Conservation (phyloP, 2,888 invertebrate species). For the Acronicta aceris region DNA sequence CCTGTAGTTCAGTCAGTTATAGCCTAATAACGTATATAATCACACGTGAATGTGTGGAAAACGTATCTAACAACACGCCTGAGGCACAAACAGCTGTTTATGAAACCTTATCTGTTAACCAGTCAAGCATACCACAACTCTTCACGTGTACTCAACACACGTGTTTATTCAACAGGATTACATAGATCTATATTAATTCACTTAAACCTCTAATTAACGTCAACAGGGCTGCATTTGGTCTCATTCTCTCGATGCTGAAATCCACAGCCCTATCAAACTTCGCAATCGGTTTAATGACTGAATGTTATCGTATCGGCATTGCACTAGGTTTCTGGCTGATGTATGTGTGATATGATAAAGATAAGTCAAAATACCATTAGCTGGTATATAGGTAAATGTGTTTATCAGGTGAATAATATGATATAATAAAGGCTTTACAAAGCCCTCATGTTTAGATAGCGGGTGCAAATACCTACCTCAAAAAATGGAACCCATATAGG, state of each 20-base stretch:
- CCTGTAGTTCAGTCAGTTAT: slow-evolving; percentile 28
- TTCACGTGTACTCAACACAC: slow-evolving; percentile 63
- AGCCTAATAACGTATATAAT: slow-evolving; percentile 10
- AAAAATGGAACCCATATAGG: too few species aligned
- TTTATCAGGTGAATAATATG: slow-evolving; percentile 25
- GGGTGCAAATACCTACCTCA: slow-evolving; percentile 6
- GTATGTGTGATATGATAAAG: slow-evolving; percentile 39
- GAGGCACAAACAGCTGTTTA: slow-evolving; percentile 48
- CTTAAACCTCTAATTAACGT: background rate
- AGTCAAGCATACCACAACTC: slow-evolving; percentile 55
- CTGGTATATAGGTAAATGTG: slow-evolving; percentile 33
- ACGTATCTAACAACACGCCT: slow-evolving; percentile 21
- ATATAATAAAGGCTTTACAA: slow-evolving; percentile 38
- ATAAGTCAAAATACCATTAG: slow-evolving; percentile 30
- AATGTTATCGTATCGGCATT: slow-evolving; percentile 23
- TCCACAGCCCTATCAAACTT: slow-evolving; percentile 7
- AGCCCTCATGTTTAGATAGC: slow-evolving; percentile 28
- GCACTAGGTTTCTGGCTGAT: slow-evolving; percentile 27
- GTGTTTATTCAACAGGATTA: slow-evolving; percentile 44
- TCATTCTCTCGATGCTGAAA: slow-evolving; percentile 2
- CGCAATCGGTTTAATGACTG: slow-evolving; percentile 24
- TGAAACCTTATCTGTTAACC: slow-evolving; percentile 66
- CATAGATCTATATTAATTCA: slow-evolving; percentile 11
- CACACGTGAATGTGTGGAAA: slow-evolving; percentile 28
- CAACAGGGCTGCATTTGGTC: background rate